Evolutionary conservation across 2,113 vertebrate species (phyloP), one percentile per base, ranked within the genome.

Genomic region (Condylura cristata): DNA sequence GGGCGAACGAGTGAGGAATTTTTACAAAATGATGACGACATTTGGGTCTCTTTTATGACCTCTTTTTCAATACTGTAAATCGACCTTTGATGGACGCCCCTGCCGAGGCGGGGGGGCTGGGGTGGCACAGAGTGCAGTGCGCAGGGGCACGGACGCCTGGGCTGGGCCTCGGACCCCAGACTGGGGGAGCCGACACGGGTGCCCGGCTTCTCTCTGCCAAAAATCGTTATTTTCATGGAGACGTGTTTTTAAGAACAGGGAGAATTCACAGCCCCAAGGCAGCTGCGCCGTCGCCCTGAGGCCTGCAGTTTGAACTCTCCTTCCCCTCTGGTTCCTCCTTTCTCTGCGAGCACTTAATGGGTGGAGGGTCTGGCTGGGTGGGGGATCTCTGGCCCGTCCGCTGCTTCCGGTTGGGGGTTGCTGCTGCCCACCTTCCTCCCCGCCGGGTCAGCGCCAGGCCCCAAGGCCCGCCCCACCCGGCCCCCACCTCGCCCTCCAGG

Each of bases 21-120:
- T 98, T 98, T 98, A 98, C 97, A 98, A 98, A 98, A 98, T 98
- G 89, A 98, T 95, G 87, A 97, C 26, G 95, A 91, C 95, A 98
- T 98, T 98, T 98, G 98, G 98, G 98, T 98, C 98, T 98, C 98
- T 98, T 98, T 98, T 98, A 97, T 98, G 98, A 98, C 98, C 98
- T 97, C 96, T 97, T 98, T 97, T 98, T 98, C 98, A 98, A 98
- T 98, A 98, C 98, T 98, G 98, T 98, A 98, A 98, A 95, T 96
- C 94, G 66, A 96, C 96, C 96, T 75, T 97, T 93, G 97, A 96
- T 93, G 60, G 94, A 96, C 92, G 96, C 92, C 72, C 96, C 94
- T 83, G 89, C 86, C 89, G 28, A 68, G 95, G 84, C 80, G 78
- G 6, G 92, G 56, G 66, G 87, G 93, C 85, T 81, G 82, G 92